Base-by-base conservation (phyloP, 2,797 vertebrate genomes). In the Tiaroga cobitis region DNA sequence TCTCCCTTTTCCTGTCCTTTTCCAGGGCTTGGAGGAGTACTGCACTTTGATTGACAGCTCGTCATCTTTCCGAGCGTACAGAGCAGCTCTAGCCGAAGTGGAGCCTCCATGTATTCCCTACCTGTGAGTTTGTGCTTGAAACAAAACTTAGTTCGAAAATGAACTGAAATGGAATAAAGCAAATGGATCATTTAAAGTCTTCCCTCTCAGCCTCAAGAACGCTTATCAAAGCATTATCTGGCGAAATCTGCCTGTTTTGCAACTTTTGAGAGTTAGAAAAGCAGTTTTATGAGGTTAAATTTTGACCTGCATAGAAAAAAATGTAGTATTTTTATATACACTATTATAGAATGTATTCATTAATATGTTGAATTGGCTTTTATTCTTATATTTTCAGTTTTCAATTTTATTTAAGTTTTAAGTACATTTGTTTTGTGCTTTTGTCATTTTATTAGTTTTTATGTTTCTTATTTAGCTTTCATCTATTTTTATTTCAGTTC, bases 31-130 rank as follows among this genome's bases (percentile, higher is more conserved):
- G 93, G 98, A 98, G 24, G 98, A 99, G 88, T 99, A 99, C 94
- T 99, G 98, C 94, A 99, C 97, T 0, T 94, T 99, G 91, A 99
- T 99, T 0, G 98, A 99, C 96, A 99, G 98, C 92, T 99, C 98
- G 0, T 99, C 98, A 0, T 99, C 98, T 89, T 99, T 99, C 95
- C 94, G 98, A 9, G 98, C 98, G 2, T 99, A 99, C 92, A 94
- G 98, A 84, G 98, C 98, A 0, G 98, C 98, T 37, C 95, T 99
- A 84, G 94, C 97, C 0, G 98, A 99, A 1, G 98, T 99, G 87
- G 97, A 99, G 85, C 97, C 98, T 1, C 98, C 98, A 0, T 99
- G 98, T 89, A 99, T 99, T 91, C 98, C 98, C 0, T 99, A 99
- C 93, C 92, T 99, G 98, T 99, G 92, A 98, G 98, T 93, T 54